A percentile compares a stretch with the other conserved stretches of the same genome.
Evolutionary conservation across 2,113 vertebrate species (phyloP).

Genomic region (Connochaetes taurinus): DNA sequence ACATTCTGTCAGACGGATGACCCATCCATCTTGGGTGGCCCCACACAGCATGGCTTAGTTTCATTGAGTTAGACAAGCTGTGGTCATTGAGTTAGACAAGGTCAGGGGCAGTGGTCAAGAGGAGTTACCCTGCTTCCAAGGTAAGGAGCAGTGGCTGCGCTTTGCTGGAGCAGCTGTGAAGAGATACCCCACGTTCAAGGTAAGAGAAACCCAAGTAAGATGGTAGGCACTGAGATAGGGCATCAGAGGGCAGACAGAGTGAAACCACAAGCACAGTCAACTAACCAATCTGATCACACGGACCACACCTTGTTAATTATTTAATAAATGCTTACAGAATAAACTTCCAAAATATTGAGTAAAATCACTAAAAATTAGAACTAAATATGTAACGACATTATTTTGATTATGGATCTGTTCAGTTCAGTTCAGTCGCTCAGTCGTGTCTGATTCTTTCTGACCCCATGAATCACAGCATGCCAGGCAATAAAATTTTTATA

Average conservation of each 20-base stretch:
- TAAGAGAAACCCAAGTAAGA: background rate
- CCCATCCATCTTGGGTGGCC: background rate
- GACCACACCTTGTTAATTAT: background rate
- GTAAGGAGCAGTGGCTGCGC: background rate
- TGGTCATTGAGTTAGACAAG: background rate
- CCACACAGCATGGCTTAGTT: fast-evolving
- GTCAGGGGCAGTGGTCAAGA: background rate
- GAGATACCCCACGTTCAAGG: background rate
- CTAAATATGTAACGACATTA: background rate
- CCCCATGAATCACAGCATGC: no score
- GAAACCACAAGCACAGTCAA: background rate
- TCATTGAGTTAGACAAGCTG: background rate
- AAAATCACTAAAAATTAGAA: background rate
- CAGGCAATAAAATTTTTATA: background rate
- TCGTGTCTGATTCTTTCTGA: no score
- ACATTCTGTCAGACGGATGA: background rate
- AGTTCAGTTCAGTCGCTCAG: no score
- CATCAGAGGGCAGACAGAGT: background rate
- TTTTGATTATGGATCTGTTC: background rate
- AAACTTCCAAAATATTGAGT: background rate
- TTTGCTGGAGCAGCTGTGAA: background rate
- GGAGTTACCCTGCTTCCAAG: background rate
- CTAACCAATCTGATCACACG: background rate
- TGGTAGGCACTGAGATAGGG: background rate
- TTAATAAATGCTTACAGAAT: background rate